phyloP scores from a whole-genome alignment of 2,113 vertebrate species.

The Nerophis lumbriciformis region DNA sequence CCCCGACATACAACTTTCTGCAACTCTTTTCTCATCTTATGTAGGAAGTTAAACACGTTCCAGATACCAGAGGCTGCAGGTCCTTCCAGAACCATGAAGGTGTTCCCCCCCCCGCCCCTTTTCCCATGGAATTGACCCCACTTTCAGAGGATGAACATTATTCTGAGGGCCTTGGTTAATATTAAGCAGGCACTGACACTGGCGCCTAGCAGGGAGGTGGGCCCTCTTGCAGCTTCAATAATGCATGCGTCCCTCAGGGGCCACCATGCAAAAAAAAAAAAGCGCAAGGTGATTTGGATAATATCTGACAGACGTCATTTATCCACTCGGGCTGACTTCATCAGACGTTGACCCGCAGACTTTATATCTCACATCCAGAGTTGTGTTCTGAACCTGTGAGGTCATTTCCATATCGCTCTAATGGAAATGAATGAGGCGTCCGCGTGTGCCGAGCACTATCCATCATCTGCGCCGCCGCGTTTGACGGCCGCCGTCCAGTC shows the following conservation, averaged over 20 bases:
- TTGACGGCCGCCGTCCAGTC: constrained; percentile 24
- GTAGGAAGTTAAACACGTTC: background rate
- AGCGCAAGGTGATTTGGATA: constrained; percentile 4
- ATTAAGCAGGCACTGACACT: constrained; percentile 58
- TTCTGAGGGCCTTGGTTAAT: constrained; percentile 63
- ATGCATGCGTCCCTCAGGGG: constrained; percentile 51
- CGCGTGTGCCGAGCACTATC: constrained; percentile 80
- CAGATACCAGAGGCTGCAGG: background rate
- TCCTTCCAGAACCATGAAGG: constrained; percentile 19
- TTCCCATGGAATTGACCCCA: constrained; percentile 30
- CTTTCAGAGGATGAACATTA: constrained; percentile 42
- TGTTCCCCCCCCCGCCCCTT: constrained; percentile 21
- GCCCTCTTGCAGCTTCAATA: constrained; percentile 68
- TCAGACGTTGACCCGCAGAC: background rate
- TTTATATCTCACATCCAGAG: background rate
- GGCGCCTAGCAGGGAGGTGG: constrained; percentile 35
- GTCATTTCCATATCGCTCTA: constrained; percentile 79
- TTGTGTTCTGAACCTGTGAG: constrained; percentile 2
- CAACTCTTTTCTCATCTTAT: background rate
- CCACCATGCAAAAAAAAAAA: constrained; percentile 21
- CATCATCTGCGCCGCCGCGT: constrained; percentile 70
- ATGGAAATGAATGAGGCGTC: constrained; percentile 91
- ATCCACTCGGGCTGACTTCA: background rate
- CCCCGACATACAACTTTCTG: background rate
- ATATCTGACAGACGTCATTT: constrained; percentile 4